Conservation (phyloP, 2,888 invertebrate species). For the Agrochola circellaris region DNA sequence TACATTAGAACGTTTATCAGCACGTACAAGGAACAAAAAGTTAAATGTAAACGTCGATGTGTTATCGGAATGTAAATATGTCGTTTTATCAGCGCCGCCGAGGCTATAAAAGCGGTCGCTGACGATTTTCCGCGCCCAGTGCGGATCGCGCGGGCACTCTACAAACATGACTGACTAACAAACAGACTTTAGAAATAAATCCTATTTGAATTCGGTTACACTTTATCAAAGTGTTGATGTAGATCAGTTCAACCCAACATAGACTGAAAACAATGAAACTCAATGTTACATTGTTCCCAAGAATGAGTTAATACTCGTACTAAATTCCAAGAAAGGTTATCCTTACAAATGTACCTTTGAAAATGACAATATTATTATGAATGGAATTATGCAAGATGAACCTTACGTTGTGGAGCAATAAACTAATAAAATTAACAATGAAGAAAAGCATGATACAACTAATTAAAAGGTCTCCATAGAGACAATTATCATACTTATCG, state of each 20-base stretch:
- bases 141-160: constrained; percentile 89
- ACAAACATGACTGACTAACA: constrained; percentile 70
- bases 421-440: constrained; percentile 32
- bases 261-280: constrained; percentile 26
- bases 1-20: constrained; percentile 41
- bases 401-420: constrained; percentile 36
- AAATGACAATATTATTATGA: constrained; percentile 32
- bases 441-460: constrained; percentile 14
- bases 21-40: constrained; percentile 57
- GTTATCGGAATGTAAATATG: constrained; percentile 69
- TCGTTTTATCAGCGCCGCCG: constrained; percentile 70
- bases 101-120: constrained; percentile 80
- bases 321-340: constrained; percentile 35
- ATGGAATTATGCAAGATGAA: constrained; percentile 52
- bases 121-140: constrained; percentile 79
- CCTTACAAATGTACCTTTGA: constrained; percentile 15
- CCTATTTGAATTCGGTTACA: constrained; percentile 16
- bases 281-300: constrained; percentile 29
- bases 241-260: constrained; percentile 19
- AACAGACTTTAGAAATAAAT: constrained; percentile 27
- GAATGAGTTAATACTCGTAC: constrained; percentile 22
- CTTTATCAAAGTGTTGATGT: constrained; percentile 26
- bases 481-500: constrained; percentile 40
- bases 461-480: constrained; percentile 32
- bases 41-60: constrained; percentile 52